phyloP scores from a whole-genome alignment of 2,888 invertebrate species.

The Piscicola geometra region DNA sequence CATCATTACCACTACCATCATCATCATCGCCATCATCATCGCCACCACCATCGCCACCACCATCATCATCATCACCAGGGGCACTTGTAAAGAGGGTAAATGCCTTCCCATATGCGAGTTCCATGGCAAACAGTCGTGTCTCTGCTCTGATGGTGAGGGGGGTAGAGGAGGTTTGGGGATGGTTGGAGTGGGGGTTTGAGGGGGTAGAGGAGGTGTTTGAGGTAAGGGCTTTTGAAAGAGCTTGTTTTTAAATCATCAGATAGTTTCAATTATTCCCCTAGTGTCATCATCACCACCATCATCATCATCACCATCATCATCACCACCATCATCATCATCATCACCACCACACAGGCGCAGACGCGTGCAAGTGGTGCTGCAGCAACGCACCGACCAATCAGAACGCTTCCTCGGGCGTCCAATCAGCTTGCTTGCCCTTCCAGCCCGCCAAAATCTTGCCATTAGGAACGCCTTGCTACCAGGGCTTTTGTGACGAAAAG shows the following conservation, averaged over 20 bases:
- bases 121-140: constrained; percentile 74
- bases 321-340: constrained; percentile 22
- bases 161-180: too few species aligned
- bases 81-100: constrained; percentile 77
- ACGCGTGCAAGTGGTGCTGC: constrained; percentile 90
- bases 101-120: constrained; percentile 93
- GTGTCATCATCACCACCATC: constrained; percentile 30
- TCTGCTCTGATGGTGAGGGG: constrained; percentile 74
- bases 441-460: constrained; percentile 40
- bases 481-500: constrained; percentile 72
- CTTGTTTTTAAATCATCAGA: too few species aligned
- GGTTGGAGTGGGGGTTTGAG: too few species aligned
- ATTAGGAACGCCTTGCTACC: constrained; percentile 71
- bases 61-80: constrained; percentile 37
- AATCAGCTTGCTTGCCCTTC: constrained; percentile 33
- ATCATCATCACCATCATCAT: constrained; percentile 28
- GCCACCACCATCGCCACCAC: not conserved
- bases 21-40: not conserved
- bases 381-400: constrained; percentile 22
- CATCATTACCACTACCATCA: not conserved
- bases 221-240: too few species aligned
- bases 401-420: not conserved
- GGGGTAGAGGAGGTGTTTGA: too few species aligned
- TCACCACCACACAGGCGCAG: constrained; percentile 56
- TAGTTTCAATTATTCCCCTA: too few species aligned